A percentile compares a stretch with the other conserved stretches of the same genome.
Conservation (phyloP, 1,140 invertebrate genomes). For the Wiebesia pumilae region DNA sequence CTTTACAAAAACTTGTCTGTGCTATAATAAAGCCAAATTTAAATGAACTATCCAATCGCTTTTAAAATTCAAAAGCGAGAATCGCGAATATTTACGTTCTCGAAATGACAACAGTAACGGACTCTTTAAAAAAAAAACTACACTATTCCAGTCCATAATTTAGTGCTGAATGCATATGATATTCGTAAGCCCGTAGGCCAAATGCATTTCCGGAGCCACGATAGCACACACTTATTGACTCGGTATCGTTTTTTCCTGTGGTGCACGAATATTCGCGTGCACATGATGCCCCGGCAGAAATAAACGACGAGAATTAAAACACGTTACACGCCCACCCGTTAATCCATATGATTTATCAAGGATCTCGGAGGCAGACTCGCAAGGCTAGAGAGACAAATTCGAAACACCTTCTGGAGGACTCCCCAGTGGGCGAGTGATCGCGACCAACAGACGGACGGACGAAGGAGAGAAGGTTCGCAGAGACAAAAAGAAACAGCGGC, state of each 20-base stretch:
- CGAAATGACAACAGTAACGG: neutral
- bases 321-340: slow-evolving; percentile 29
- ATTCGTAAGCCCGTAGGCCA: neutral
- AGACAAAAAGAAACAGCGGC: neutral
- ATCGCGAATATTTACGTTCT: neutral
- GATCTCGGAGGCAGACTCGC: neutral
- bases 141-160: neutral
- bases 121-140: neutral
- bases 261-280: neutral
- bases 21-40: neutral
- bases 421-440: slow-evolving; percentile 21
- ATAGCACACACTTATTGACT: neutral
- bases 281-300: neutral
- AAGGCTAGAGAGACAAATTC: slow-evolving; percentile 36
- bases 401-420: slow-evolving; percentile 40
- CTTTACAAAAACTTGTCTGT: neutral
- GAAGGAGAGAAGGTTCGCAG: too few species aligned
- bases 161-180: neutral
- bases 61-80: neutral
- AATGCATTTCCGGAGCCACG: neutral
- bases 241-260: neutral
- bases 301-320: neutral
- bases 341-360: slow-evolving; percentile 47
- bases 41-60: neutral
- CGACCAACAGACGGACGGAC: neutral